A percentile compares a stretch with the other conserved stretches of the same genome.
phyloP scores from a whole-genome alignment of 2,888 invertebrate species.

The Omphaloscelis lunosa region DNA sequence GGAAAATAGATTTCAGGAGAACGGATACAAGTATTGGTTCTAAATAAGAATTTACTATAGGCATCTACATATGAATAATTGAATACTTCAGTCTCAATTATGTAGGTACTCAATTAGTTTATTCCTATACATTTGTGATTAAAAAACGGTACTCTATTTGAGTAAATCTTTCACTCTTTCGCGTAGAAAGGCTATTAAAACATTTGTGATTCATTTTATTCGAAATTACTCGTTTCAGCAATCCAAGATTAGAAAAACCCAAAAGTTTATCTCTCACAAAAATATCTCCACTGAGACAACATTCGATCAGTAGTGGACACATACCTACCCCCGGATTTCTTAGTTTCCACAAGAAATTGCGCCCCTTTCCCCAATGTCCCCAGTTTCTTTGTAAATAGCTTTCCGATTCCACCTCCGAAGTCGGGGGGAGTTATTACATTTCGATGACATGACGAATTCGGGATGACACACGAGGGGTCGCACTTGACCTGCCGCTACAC shows the following conservation, averaged over 20 bases:
- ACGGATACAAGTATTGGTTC: neutral
- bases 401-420: conserved; percentile 76
- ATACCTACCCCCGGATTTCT: conserved; percentile 75
- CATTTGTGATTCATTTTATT: neutral
- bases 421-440: conserved; percentile 87
- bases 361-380: conserved; percentile 74
- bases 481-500: conserved; percentile 77
- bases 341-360: conserved; percentile 75
- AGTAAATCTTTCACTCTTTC: neutral
- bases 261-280: conserved; percentile 31
- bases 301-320: conserved; percentile 68
- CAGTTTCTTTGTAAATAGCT: conserved; percentile 86
- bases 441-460: conserved; percentile 89
- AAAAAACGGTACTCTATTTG: neutral
- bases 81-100: neutral
- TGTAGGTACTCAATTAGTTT: neutral
- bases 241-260: conserved; percentile 8
- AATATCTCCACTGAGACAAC: conserved; percentile 56
- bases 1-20: neutral
- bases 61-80: too few relatives aligned
- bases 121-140: neutral
- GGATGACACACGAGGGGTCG: conserved; percentile 79
- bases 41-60: too few relatives aligned
- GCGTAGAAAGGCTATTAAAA: neutral
- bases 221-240: neutral